These are phyloP conservation scores for Schizaphis graminum DNA, from an alignment of 2,888 invertebrate genomes.

Conservation along the genomic window DNA sequence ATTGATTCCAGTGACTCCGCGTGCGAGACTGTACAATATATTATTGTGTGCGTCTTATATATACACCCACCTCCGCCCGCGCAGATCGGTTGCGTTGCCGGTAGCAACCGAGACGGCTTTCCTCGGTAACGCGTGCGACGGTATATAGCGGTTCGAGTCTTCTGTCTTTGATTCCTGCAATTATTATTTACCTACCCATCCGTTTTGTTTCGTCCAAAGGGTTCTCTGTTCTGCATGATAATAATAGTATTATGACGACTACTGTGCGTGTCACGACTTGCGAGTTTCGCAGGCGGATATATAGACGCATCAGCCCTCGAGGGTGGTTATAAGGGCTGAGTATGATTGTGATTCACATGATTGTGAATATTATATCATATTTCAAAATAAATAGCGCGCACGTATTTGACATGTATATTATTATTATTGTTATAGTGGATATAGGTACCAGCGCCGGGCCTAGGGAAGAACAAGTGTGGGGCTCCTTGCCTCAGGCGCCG, in stretches of 20 bases:
- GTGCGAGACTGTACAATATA: neutral
- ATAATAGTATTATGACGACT: neutral
- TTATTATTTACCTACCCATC: neutral
- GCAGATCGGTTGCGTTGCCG: neutral
- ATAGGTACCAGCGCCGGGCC: neutral
- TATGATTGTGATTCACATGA: neutral
- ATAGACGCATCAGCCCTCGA: neutral
- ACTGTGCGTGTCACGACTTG: neutral
- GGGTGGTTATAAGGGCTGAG: neutral
- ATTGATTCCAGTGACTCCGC: slow-evolving; percentile 52
- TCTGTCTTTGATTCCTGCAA: neutral
- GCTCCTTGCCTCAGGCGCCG: neutral
- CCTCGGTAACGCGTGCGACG: neutral
- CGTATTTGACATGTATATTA: neutral
- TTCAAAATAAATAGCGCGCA: neutral
- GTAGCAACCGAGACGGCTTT: slow-evolving; percentile 10
- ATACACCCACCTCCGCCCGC: neutral
- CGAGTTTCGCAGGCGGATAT: neutral
- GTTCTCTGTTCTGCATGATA: neutral
- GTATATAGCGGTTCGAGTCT: neutral
- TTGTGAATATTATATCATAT: neutral
- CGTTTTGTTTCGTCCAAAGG: neutral
- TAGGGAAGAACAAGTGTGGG: neutral
- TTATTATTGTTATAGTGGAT: neutral
- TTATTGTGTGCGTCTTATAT: neutral